Conservation (phyloP, 2,888 invertebrate species). For the Xylocampa areola region DNA sequence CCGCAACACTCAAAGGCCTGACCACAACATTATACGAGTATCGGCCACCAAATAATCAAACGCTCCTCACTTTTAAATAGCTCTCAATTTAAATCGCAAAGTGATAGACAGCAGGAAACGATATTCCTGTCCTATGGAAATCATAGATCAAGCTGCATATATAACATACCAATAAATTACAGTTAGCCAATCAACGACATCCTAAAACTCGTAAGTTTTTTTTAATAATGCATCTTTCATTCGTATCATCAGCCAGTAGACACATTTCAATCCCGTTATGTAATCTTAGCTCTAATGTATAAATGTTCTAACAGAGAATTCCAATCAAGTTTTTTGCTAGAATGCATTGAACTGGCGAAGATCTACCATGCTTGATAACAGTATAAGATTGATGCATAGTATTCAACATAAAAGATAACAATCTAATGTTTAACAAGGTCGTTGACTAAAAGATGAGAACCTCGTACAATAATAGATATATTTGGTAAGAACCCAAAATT, state of each 20-base stretch:
- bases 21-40: too few species aligned
- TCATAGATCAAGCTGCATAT: too few species aligned
- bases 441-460: slow-evolving; percentile 6
- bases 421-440: slow-evolving; percentile 13
- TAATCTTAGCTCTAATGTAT: slow-evolving; percentile 14
- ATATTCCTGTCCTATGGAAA: too few species aligned
- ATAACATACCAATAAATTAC: too few species aligned
- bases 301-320: slow-evolving; percentile 3
- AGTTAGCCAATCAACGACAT: too few species aligned
- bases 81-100: too few species aligned
- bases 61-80: too few species aligned
- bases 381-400: background rate
- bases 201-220: too few species aligned
- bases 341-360: slow-evolving; percentile 3
- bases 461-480: background rate
- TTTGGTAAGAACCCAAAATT: slow-evolving; percentile 20
- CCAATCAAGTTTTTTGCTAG: slow-evolving; percentile 13
- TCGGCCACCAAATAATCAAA: too few species aligned
- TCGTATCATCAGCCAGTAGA: background rate
- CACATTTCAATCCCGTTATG: slow-evolving; percentile 21
- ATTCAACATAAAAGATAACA: background rate
- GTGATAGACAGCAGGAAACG: too few species aligned
- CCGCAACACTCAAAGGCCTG: too few species aligned
- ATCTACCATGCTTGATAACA: slow-evolving; percentile 3
- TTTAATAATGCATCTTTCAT: background rate